phyloP scores from a whole-genome alignment of 1,140 invertebrate species.

The Eupristina koningsbergeri region DNA sequence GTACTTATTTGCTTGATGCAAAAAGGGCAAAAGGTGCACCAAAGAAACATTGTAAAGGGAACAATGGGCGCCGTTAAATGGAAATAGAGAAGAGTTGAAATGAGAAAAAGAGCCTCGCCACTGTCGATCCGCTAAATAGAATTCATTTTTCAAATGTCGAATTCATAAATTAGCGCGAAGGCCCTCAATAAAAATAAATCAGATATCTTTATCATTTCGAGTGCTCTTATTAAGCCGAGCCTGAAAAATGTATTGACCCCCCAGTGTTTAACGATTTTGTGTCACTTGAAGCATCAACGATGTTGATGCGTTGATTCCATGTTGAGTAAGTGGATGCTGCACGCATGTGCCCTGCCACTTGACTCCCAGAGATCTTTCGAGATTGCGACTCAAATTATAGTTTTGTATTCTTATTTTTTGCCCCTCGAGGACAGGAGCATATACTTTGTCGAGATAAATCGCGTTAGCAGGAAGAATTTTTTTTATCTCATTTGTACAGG shows the following conservation, averaged over 20 bases:
- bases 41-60: neutral
- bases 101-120: neutral
- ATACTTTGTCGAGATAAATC: neutral
- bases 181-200: neutral
- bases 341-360: slow-evolving; percentile 9
- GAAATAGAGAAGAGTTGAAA: neutral
- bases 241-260: slow-evolving; percentile 31
- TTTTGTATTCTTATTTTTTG: neutral
- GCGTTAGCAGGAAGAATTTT: neutral
- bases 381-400: slow-evolving; percentile 23
- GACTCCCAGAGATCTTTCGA: neutral
- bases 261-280: neutral
- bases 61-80: too few species aligned
- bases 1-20: too few species aligned
- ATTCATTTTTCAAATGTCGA: neutral
- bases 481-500: neutral
- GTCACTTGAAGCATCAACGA: slow-evolving; percentile 31
- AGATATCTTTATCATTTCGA: neutral
- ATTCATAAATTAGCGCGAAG: neutral
- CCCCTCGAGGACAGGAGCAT: neutral
- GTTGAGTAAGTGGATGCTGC: slow-evolving; percentile 16
- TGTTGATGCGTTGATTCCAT: neutral
- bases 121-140: neutral
- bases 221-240: slow-evolving; percentile 23
- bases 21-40: too few species aligned